Conservation (phyloP, 2,113 vertebrate species). For the Alaudala cheleensis region DNA sequence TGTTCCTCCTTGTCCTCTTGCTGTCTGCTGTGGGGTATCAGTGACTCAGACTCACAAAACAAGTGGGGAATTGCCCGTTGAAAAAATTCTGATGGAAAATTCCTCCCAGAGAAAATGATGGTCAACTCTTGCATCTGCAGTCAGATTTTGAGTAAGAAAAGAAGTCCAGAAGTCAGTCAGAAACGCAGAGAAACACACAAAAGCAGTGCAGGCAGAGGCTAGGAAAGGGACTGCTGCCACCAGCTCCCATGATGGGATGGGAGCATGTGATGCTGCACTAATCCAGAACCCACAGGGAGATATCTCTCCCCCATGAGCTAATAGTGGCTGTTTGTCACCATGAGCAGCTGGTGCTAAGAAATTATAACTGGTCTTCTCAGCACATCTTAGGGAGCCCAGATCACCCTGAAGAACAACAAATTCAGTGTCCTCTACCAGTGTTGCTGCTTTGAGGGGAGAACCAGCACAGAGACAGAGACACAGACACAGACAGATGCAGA, state of each 20-base stretch:
- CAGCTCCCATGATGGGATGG: fast-evolving
- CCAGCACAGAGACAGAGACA: not conserved
- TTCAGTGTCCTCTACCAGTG: fast-evolving
- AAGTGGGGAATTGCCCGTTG: not conserved
- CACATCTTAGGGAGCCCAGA: fast-evolving
- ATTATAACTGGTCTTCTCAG: not conserved
- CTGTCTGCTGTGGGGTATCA: not conserved
- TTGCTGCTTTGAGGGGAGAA: not conserved
- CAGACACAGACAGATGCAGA: not conserved
- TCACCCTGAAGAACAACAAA: not conserved
- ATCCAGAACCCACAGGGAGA: not conserved
- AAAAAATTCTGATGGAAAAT: not conserved
- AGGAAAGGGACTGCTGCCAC: not conserved
- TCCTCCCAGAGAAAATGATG: not conserved
- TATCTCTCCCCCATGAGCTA: not conserved
- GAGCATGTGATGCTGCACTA: not conserved
- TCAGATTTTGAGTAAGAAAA: not conserved
- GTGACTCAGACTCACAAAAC: not conserved
- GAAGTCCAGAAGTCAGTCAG: not conserved
- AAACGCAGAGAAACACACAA: not conserved
- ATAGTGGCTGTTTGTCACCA: not conserved
- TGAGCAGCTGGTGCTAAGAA: not conserved
- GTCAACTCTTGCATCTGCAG: not conserved
- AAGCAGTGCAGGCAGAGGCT: not conserved
- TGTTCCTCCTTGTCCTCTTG: not conserved